These are phyloP conservation scores for Copsychus sechellarum DNA, from an alignment of 2,113 vertebrate genomes.

Conservation along the genomic window DNA sequence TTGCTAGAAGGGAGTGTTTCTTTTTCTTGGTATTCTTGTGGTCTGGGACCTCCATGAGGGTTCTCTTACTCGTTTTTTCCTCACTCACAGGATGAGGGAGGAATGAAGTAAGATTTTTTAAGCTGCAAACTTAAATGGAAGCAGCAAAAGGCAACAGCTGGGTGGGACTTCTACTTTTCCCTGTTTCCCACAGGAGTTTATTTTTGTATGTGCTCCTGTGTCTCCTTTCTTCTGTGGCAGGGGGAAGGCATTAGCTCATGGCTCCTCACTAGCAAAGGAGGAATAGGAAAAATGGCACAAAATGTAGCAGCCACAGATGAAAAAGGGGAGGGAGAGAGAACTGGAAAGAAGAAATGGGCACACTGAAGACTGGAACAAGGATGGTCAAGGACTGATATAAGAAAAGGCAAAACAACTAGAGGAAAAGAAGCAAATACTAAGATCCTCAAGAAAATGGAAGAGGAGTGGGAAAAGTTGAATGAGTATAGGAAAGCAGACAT, in stretches of 20 bases:
- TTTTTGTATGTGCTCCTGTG: background rate
- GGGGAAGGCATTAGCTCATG: background rate
- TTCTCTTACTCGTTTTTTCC: background rate
- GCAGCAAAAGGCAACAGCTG: background rate
- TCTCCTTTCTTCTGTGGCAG: background rate
- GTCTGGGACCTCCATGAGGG: background rate
- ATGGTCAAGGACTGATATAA: background rate
- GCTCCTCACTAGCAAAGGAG: background rate
- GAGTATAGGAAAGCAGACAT: background rate
- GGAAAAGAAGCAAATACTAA: background rate
- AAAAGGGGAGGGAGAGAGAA: background rate
- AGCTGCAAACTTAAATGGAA: background rate
- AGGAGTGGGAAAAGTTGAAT: background rate
- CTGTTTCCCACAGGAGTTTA: background rate
- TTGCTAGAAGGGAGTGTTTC: background rate
- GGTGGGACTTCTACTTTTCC: background rate
- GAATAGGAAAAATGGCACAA: background rate
- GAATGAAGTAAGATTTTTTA: background rate
- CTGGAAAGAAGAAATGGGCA: background rate
- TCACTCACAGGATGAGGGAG: fast-evolving
- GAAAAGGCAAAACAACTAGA: background rate
- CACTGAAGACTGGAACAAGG: background rate
- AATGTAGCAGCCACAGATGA: background rate
- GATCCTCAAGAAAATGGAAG: background rate
- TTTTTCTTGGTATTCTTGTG: background rate